phyloP scores from a whole-genome alignment of 2,797 vertebrate species.

The Ciconia nigra region DNA sequence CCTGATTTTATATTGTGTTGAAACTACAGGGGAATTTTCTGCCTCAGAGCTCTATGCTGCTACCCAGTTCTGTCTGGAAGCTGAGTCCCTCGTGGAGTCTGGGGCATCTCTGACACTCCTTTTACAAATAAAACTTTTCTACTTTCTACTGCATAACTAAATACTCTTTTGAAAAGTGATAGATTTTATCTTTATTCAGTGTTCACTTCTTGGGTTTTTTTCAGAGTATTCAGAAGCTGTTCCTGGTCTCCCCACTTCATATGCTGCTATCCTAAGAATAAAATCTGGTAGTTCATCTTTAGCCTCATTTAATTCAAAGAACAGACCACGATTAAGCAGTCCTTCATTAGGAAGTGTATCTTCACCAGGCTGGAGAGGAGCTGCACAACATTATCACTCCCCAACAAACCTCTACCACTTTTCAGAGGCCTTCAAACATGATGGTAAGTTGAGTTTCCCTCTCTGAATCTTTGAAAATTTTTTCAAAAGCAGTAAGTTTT shows the following conservation, averaged over 20 bases:
- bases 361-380: constrained; percentile 81
- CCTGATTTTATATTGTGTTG: neutral
- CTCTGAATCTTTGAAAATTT: neutral
- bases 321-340: constrained; percentile 79
- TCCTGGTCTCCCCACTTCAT: constrained; percentile 83
- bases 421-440: constrained; percentile 85
- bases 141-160: neutral
- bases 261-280: constrained; percentile 87
- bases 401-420: constrained; percentile 81
- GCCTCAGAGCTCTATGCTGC: neutral
- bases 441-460: constrained; percentile 76
- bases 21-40: neutral
- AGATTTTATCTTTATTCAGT: neutral
- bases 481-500: neutral
- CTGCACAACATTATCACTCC: constrained; percentile 77
- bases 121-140: neutral
- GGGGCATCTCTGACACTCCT: neutral
- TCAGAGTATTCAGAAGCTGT: constrained; percentile 83
- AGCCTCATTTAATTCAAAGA: constrained; percentile 77
- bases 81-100: neutral
- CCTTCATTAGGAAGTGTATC: constrained; percentile 62
- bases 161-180: neutral
- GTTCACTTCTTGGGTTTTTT: neutral
- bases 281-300: constrained; percentile 84
- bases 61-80: neutral